Percentiles rank a stretch among this genome's conserved stretches.
These are phyloP conservation scores for Rattus rattus DNA, from an alignment of 2,113 vertebrate species.

Conservation along the genomic window DNA sequence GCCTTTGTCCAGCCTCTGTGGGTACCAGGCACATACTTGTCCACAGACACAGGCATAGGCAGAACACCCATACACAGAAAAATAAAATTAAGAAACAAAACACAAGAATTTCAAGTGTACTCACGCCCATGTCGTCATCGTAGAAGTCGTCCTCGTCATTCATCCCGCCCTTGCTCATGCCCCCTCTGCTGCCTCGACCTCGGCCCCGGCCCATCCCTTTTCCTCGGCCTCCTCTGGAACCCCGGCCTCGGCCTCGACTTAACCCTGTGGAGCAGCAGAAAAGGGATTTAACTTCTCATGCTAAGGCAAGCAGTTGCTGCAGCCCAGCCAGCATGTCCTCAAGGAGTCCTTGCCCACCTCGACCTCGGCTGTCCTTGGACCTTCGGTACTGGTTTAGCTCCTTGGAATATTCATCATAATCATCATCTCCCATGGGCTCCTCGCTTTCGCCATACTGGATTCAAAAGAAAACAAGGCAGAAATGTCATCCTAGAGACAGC, in stretches of 20 bases:
- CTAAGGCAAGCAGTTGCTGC: rapidly evolving
- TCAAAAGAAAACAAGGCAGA: background rate
- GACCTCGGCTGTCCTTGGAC: conserved; percentile 88
- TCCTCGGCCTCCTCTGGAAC: conserved; percentile 87
- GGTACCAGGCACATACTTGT: background rate
- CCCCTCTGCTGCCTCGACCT: conserved; percentile 88
- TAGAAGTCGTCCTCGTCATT: conserved; percentile 92
- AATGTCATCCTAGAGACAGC: rapidly evolving
- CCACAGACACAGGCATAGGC: background rate
- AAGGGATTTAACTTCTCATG: rapidly evolving
- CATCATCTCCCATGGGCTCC: conserved; percentile 91
- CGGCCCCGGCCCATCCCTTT: conserved; percentile 89
- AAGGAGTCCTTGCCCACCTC: conserved; percentile 83
- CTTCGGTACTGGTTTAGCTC: conserved; percentile 93
- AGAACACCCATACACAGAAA: background rate
- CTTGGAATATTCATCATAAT: conserved; percentile 94
- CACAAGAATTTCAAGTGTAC: background rate
- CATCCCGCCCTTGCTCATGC: conserved; percentile 86
- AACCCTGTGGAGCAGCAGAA: conserved; percentile 82
- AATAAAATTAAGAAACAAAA: background rate
- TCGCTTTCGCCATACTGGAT: conserved; percentile 91
- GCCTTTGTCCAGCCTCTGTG: background rate
- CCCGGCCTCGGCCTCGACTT: conserved; percentile 87
- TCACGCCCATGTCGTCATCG: conserved; percentile 94
- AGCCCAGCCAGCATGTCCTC: rapidly evolving